phyloP scores from a whole-genome alignment of 2,797 vertebrate genomes.

The Chrosomus eos region DNA sequence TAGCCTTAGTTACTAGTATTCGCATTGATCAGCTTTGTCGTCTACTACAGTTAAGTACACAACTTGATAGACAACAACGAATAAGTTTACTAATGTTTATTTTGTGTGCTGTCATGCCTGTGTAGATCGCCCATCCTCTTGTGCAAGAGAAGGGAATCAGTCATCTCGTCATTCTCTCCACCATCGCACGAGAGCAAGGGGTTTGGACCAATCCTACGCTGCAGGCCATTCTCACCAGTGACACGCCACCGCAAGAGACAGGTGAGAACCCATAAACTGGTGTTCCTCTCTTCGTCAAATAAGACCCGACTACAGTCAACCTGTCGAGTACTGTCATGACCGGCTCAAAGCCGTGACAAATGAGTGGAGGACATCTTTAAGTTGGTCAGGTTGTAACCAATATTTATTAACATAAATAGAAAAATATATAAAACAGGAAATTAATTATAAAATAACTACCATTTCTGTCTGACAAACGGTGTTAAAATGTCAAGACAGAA shows the following conservation, averaged over 20 bases:
- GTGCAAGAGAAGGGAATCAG: constrained; percentile 86
- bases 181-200: constrained; percentile 83
- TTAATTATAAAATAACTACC: no score
- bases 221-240: constrained; percentile 82
- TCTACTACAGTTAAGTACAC: not conserved
- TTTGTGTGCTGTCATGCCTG: constrained; percentile 32
- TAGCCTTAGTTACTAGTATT: not conserved
- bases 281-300: not conserved
- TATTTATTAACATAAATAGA: no score
- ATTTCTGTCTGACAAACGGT: no score
- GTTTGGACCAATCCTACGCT: constrained; percentile 87
- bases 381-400: no score
- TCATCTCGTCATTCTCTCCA: constrained; percentile 84
- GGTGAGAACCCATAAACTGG: constrained; percentile 78
- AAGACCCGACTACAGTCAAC: not conserved
- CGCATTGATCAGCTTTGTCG: not conserved
- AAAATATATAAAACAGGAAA: no score
- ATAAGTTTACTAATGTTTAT: not conserved
- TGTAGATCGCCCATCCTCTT: constrained; percentile 81
- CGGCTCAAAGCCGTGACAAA: no score
- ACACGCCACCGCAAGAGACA: constrained; percentile 77
- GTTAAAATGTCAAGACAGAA: no score
- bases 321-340: no score
- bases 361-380: no score
- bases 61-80: not conserved